Percentiles rank a stretch among this genome's conserved stretches.
These are phyloP conservation scores for Anser brachyrhynchus DNA, from an alignment of 2,113 vertebrate species.

Conservation along the genomic window DNA sequence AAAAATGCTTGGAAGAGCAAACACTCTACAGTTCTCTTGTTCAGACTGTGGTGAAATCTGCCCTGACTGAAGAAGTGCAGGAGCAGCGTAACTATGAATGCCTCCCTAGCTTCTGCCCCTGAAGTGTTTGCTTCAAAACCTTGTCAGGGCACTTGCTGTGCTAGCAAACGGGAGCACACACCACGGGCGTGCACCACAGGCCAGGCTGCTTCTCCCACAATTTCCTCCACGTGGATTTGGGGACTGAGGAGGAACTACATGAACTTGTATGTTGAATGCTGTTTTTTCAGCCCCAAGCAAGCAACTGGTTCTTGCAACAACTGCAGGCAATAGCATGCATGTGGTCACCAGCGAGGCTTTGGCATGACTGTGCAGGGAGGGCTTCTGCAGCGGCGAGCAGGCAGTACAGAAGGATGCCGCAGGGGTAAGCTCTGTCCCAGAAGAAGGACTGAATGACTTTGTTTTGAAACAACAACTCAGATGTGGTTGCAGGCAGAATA, in stretches of 20 bases:
- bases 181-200: fast-evolving
- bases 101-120: background rate
- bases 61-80: fast-evolving
- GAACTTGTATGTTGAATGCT: background rate
- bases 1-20: background rate
- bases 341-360: fast-evolving
- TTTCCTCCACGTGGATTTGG: background rate
- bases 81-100: background rate
- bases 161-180: background rate
- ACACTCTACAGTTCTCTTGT: background rate
- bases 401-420: background rate
- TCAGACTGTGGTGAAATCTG: background rate
- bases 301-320: background rate
- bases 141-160: background rate
- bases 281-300: background rate
- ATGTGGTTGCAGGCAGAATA: background rate
- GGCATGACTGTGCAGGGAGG: background rate
- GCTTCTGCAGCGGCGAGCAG: background rate
- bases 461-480: background rate
- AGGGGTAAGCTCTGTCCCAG: background rate
- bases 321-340: background rate
- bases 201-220: background rate
- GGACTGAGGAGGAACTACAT: background rate
- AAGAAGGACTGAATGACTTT: background rate
- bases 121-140: background rate